phyloP scores from a whole-genome alignment of 1,140 invertebrate genomes.

The Geopemphigus sp. region DNA sequence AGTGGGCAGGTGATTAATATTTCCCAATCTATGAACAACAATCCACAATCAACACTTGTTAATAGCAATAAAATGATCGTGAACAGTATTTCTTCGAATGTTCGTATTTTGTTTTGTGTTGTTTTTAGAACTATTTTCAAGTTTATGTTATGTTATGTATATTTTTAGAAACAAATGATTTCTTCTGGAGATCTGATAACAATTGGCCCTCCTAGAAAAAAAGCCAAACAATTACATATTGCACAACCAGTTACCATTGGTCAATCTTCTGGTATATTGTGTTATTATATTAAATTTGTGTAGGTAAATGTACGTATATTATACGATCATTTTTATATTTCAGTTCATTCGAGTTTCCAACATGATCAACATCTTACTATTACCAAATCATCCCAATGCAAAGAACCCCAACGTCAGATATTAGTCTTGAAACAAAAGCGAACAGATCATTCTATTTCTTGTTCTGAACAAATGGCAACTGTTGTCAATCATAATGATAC shows the following conservation, averaged over 20 bases:
- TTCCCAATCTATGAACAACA: constrained; percentile 2
- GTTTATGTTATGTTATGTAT: not conserved
- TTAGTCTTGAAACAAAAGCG: constrained; percentile 41
- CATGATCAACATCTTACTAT: constrained; percentile 22
- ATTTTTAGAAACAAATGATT: constrained; percentile 27
- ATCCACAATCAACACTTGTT: constrained; percentile 2
- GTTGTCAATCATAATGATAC: constrained; percentile 1
- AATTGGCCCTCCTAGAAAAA: constrained; percentile 17
- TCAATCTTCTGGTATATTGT: constrained; percentile 11
- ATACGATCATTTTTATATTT: not conserved
- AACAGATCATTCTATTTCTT: constrained; percentile 1
- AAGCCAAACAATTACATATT: constrained; percentile 23
- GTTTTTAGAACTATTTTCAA: not conserved
- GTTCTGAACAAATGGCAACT: not conserved
- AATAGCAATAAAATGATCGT: constrained; percentile 23
- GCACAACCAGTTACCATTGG: constrained; percentile 28
- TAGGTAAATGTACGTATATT: not conserved
- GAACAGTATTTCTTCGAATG: constrained; percentile 21
- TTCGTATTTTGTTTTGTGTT: not conserved
- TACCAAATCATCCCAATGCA: constrained; percentile 13
- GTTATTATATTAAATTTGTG: not conserved
- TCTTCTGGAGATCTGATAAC: constrained; percentile 31
- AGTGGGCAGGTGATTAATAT: constrained; percentile 15
- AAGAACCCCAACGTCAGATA: constrained; percentile 38
- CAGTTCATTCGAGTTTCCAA: constrained; percentile 19